Evolutionary conservation across 2,888 invertebrate species (phyloP), one percentile per base, ranked within the genome.

Genomic region (Scaptomyza cyrtandrae): DNA sequence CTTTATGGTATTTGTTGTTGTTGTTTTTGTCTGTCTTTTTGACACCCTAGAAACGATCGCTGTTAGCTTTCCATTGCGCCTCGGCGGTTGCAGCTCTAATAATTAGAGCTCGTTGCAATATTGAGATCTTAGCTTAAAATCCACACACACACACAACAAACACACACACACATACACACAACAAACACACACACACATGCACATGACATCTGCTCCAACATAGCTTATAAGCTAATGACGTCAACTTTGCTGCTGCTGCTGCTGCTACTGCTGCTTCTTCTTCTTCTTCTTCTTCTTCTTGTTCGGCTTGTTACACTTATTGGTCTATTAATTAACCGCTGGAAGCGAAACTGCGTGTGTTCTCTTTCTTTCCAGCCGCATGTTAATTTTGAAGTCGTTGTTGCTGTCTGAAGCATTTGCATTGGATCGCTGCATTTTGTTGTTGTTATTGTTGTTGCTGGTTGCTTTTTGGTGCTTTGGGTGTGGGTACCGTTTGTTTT

Each of bases 101-200:
- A 74, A 74, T 77, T 74, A 55, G 61, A 77, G 44, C 60, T 65
- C 44, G 71, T 63, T 70, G 75, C 49, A 69, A 49, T 53, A 68
- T 56, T 70, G 64, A 63, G 64, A 71, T 70, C 64, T 71, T 46
- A 63, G 48, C 62, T 68, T 69, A 43, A 56, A 56, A 61, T 74
- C 64, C 62, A 62, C 46, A 55, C 16, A 55, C 16, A 62, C 24
- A 37, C 37, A 4, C 2, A 62, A 62, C 46, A 55, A n/a, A 55
- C 16, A 62, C 24, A 37, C n/a, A 4, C 62, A 62, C 33, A 55
- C 16, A 55, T n/a, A 62, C 14, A 37, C 37, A 4, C 2, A 61
- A 68, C 64, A 55, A n/a, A 55, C 16, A 62, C 24, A 37, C n/a
- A 4, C 62, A 62, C 33, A 55, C 16, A 55, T n/a, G 62, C 14